phyloP scores from a whole-genome alignment of 2,113 vertebrate genomes.

The Ibidorhyncha struthersii region DNA sequence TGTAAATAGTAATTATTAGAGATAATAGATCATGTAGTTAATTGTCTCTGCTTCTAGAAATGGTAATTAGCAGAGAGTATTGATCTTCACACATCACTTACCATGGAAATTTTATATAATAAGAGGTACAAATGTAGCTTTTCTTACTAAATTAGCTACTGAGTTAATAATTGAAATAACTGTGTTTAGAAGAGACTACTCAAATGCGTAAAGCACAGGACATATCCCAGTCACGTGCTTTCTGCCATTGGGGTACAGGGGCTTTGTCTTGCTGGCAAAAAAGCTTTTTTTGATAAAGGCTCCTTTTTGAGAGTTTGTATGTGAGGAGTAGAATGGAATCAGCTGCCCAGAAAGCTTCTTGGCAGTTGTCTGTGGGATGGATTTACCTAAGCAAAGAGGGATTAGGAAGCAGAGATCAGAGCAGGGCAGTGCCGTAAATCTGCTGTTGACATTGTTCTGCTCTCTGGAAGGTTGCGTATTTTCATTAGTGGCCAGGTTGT shows the following conservation, averaged over 20 bases:
- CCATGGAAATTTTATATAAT: not conserved
- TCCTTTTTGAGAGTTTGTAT: not conserved
- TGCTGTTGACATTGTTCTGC: rapidly evolving
- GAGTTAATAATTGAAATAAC: not conserved
- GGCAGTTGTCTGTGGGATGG: not conserved
- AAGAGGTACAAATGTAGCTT: not conserved
- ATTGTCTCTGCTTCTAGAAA: not conserved
- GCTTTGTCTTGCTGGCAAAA: not conserved
- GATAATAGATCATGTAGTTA: not conserved
- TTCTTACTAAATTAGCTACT: not conserved
- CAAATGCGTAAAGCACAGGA: not conserved
- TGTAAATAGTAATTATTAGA: conserved; percentile 40
- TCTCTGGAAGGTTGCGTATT: rapidly evolving
- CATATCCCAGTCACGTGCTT: rapidly evolving
- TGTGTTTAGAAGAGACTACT: not conserved
- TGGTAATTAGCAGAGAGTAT: conserved; percentile 2
- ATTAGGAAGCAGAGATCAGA: not conserved
- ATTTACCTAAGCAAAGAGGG: not conserved
- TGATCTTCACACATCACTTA: conserved; percentile 12
- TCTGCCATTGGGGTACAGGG: rapidly evolving
- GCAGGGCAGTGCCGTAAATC: not conserved
- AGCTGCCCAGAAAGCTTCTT: not conserved
- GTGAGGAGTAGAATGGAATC: not conserved
- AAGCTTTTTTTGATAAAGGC: not conserved
- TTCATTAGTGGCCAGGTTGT: too few species aligned